Conservation (phyloP, 2,888 invertebrate genomes). For the Fragum whitleyi region DNA sequence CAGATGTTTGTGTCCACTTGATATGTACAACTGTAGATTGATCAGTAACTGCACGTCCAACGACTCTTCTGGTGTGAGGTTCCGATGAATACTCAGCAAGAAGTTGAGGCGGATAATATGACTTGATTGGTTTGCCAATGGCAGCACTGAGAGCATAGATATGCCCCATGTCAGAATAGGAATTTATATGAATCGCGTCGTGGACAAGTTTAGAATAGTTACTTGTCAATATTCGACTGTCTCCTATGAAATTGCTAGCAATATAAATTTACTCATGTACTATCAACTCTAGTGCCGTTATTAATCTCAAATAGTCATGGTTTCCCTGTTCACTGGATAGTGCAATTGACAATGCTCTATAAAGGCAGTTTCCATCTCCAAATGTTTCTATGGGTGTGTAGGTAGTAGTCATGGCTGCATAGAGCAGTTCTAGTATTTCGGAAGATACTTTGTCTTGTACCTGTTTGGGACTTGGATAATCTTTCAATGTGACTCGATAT, state of each 20-base stretch:
- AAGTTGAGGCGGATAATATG: slow-evolving; percentile 16
- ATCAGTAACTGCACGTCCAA: neutral
- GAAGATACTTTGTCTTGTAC: too few relatives aligned
- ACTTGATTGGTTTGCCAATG: slow-evolving; percentile 9
- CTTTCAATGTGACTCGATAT: too few relatives aligned
- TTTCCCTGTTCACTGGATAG: neutral
- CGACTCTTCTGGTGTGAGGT: neutral
- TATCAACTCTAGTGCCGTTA: slow-evolving; percentile 7
- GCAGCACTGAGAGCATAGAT: slow-evolving; percentile 36
- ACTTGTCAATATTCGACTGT: slow-evolving; percentile 30
- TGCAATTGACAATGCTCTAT: neutral
- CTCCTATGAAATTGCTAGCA: slow-evolving; percentile 7
- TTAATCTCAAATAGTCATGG: neutral
- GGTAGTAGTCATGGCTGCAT: too few relatives aligned
- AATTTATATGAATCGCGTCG: neutral
- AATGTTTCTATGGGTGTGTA: neutral
- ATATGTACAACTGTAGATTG: neutral
- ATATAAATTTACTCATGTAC: neutral
- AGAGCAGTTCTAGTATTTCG: too few relatives aligned
- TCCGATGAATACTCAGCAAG: neutral
- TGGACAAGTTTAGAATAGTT: slow-evolving; percentile 13
- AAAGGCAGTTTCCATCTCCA: neutral
- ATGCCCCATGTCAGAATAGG: slow-evolving; percentile 32
- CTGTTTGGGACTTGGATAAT: too few relatives aligned
- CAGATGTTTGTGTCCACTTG: neutral